Evolutionary conservation across 2,888 invertebrate genomes (phyloP).

Genomic region (Ophion slaviceki): DNA sequence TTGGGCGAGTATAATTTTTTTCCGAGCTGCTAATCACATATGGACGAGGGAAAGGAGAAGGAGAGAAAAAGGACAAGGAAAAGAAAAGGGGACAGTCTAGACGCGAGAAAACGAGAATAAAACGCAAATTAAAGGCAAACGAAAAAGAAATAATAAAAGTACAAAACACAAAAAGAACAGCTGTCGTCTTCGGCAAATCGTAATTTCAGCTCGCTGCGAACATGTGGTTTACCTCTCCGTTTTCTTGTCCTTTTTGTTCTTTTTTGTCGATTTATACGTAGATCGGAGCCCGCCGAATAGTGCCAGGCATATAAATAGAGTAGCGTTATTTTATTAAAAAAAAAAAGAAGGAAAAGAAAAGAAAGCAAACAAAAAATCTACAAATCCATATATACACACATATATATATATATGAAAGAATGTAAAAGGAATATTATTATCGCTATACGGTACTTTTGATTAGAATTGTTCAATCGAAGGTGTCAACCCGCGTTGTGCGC

Average conservation of each 20-base stretch:
- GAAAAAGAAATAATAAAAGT: constrained; percentile 29
- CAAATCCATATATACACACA: constrained; percentile 16
- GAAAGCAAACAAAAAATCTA: background rate
- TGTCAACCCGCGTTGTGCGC: constrained; percentile 17
- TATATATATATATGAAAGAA: background rate
- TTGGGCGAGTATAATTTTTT: constrained; percentile 1
- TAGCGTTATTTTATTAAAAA: constrained; percentile 75
- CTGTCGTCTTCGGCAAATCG: constrained; percentile 36
- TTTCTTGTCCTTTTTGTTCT: constrained; percentile 15
- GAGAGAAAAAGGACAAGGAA: too few species aligned
- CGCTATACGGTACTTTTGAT: constrained; percentile 73
- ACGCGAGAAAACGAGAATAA: background rate
- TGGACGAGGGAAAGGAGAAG: too few species aligned
- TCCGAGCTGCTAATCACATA: too few species aligned
- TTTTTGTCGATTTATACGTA: constrained; percentile 45
- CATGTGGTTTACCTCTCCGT: constrained; percentile 35
- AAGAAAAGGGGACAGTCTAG: too few species aligned
- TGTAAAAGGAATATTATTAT: constrained; percentile 71
- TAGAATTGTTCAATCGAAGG: constrained; percentile 59
- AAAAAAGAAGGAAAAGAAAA: constrained; percentile 20
- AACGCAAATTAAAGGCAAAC: background rate
- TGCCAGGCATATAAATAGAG: constrained; percentile 73
- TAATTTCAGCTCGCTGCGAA: constrained; percentile 55
- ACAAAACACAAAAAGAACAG: constrained; percentile 11
- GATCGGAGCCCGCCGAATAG: constrained; percentile 51